phyloP scores from a whole-genome alignment of 2,797 vertebrate genomes.

The Lagorchestes hirsutus region DNA sequence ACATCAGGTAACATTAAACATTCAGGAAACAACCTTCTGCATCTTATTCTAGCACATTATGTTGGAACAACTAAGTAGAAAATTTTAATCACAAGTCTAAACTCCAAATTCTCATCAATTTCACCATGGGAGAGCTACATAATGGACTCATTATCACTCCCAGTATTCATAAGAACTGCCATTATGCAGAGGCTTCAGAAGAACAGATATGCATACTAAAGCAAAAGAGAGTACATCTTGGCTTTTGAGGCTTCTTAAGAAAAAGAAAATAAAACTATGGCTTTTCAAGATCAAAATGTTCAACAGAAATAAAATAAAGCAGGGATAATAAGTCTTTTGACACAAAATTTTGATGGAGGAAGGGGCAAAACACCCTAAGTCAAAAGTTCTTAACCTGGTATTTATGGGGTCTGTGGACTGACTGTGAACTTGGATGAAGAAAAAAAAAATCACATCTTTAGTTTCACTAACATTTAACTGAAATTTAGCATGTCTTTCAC shows the following conservation, averaged over 20 bases:
- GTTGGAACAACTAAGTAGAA: not conserved
- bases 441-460: not conserved
- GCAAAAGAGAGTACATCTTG: not conserved
- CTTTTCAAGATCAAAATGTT: slow-evolving; percentile 26
- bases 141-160: not conserved
- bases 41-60: not conserved
- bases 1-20: not conserved
- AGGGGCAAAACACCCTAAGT: not conserved
- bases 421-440: not conserved
- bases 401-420: not conserved
- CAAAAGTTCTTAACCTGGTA: not conserved
- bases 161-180: not conserved
- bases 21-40: slow-evolving; percentile 5
- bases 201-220: not conserved
- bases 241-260: not conserved
- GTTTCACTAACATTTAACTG: not conserved
- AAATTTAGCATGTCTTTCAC: not conserved
- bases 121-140: not conserved
- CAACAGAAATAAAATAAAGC: not conserved
- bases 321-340: not conserved
- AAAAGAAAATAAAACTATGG: not conserved
- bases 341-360: not conserved
- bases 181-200: not conserved
- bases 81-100: not conserved
- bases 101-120: not conserved